Evolutionary conservation across 2,113 vertebrate species (phyloP).

Genomic region (Tenrec ecaudatus): DNA sequence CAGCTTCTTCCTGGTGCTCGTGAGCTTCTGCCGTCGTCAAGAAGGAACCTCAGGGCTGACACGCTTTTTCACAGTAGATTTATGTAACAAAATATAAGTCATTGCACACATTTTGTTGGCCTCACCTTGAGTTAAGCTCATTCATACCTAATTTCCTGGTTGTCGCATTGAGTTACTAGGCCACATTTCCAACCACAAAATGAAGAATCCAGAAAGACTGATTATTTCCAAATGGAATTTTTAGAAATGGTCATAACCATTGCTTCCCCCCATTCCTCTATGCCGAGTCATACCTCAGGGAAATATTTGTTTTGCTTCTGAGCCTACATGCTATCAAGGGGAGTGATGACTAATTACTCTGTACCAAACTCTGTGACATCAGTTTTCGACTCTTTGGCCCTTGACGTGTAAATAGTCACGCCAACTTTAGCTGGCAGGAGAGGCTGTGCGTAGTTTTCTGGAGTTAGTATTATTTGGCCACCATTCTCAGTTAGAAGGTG

Average conservation of each 20-base stretch:
- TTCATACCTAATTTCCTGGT: not conserved
- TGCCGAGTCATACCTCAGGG: not conserved
- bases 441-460: not conserved
- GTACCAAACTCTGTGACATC: not conserved
- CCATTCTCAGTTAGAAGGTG: not conserved
- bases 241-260: not conserved
- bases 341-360: not conserved
- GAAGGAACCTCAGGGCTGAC: not conserved
- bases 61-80: constrained; percentile 43
- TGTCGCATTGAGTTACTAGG: constrained; percentile 6
- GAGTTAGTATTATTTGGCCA: not conserved
- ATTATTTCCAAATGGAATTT: constrained; percentile 35
- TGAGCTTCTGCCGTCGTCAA: not conserved
- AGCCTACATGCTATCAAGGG: not conserved
- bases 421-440: not conserved
- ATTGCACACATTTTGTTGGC: not conserved
- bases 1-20: not conserved
- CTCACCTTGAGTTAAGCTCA: not conserved
- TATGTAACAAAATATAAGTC: not conserved
- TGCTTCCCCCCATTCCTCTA: not conserved
- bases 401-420: not conserved
- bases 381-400: constrained; percentile 1
- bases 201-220: not conserved
- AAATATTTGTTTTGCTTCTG: constrained; percentile 30
- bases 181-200: not conserved